Evolutionary conservation across 2,113 vertebrate species (phyloP), one percentile per base, ranked within the genome.

Genomic region (Ageneiosus marmoratus): DNA sequence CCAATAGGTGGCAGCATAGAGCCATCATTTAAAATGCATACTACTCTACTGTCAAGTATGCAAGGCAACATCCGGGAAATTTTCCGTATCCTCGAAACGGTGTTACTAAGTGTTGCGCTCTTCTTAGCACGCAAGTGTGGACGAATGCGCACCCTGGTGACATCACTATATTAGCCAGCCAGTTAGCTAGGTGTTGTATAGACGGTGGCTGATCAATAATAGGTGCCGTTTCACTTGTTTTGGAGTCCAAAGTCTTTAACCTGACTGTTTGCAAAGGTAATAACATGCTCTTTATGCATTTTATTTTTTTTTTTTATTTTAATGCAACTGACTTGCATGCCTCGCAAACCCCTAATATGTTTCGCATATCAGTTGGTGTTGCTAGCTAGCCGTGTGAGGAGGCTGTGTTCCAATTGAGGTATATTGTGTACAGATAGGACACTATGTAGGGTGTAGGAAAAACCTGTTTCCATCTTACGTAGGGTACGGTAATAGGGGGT

Each of bases 241-340:
- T 34, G 12, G 44, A 50, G 55, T 37, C n/a, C 3, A 50, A 5
- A 13, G 10, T 50, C 44, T 50, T 60, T 10, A 9, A 62, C 9
- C 16, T 62, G 56, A 50, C n/a, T 20, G 22, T 81, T n/a, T 67
- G 51, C 37, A 81, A 72, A 73, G 67, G 79, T 81, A 81, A 73
- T 48, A 73, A 10, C 10, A 24, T 58, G 37, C 37, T 73, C 4
- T 81, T 46, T 22, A 1, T 55, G 34, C 24, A 29, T n/a, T 32
- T 72, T 20, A 46, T 46, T 72, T 46, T 32, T 7, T 0, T 56
- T 10, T 46, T 27, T 4, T n/a, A n/a, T n/a, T n/a, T 3, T 5
- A 41, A 12, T 72, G 24, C 29, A 44, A 18, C 53, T 29, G 13
- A 44, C 22, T 18, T 58, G 34, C 67, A 44, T 46, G 51, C 34